Base-by-base conservation (phyloP, 30 jellyfish, hydroid and myxozoan species). In the Aurelia sp. region DNA sequence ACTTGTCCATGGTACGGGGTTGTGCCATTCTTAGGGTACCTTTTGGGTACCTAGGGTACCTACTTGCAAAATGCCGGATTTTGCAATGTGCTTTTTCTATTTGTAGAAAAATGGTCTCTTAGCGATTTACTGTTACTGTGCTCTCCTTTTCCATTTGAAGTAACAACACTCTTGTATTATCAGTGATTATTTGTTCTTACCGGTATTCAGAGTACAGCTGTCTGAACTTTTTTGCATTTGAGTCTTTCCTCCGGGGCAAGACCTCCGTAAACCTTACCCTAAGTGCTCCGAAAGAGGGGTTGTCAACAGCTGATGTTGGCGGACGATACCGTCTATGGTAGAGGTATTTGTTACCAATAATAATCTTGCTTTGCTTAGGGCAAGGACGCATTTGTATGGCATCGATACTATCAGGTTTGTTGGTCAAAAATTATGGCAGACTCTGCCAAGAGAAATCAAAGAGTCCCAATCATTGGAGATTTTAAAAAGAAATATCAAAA, bases 241-340 rank as follows among this genome's bases (percentile, higher is more conserved):
- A n/a, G n/a, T n/a, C n/a, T n/a, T n/a, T 63, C 74, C 16, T 63
- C 74, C 19, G 35, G 16, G 35, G 4, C 51, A 3, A 63, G 74
- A 20, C 74, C 74, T n/a, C 37, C 51, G 4, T 63, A 63, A 63
- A 63, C 4, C 35, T 63, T 63, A n/a, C 74, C 74, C 74, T 63
- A 13, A 63, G 31, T 13, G 27, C 35, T 63, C 19, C 74, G 19
- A 63, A 63, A 13, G 74, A 17, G 7, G 35, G 35, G 35, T 63
- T 20, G 37, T 63, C 74, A 63, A 63, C 74, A 63, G 35, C 74
- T 63, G 74, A 17, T 12, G 74, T 63, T 13, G 1, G 74, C 1
- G 74, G 74, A 13, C 74, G 35, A 63, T 63, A 63, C 74, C 74
- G n/a, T n/a, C n/a, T n/a, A n/a, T n/a, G n/a, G n/a, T n/a, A n/a